Conservation (phyloP, 2,888 invertebrate species). For the Anthophora plumipes region DNA sequence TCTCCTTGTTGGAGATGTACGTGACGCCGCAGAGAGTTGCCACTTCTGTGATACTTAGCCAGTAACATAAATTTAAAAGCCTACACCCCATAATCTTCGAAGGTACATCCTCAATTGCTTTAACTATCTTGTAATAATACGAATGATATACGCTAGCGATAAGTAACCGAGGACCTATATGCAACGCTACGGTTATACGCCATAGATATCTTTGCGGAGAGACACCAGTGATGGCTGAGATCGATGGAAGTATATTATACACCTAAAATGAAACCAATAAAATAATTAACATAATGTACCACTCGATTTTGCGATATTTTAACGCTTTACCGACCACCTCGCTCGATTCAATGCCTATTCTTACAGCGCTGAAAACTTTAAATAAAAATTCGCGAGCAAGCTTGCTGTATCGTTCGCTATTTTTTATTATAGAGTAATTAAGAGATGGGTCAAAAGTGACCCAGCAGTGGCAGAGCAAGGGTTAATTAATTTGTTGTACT, state of each 20-base stretch:
- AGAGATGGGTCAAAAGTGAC: no score
- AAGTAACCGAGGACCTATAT: conserved; percentile 95
- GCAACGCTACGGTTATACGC: conserved; percentile 96
- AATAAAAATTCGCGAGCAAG: no score
- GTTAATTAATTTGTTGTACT: no score
- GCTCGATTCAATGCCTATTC: no score
- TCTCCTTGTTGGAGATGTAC: conserved; percentile 97
- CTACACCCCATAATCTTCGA: conserved; percentile 84
- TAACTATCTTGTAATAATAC: conserved; percentile 90
- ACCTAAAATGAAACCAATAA: conserved; percentile 88
- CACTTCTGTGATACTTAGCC: conserved; percentile 94
- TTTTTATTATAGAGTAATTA: no score
- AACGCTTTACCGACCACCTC: no score
- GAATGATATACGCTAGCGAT: conserved; percentile 95
- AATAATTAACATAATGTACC: not conserved
- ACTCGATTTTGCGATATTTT: not conserved
- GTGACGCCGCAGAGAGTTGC: conserved; percentile 95
- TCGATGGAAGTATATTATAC: conserved; percentile 96
- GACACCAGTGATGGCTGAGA: conserved; percentile 97
- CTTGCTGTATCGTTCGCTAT: no score
- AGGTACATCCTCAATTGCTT: conserved; percentile 86
- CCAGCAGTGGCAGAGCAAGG: no score
- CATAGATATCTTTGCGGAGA: conserved; percentile 97
- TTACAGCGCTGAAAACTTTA: no score
- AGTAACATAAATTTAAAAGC: conserved; percentile 90